Base-by-base conservation (phyloP, 1,140 invertebrate species). In the Palaemon carinicauda region DNA sequence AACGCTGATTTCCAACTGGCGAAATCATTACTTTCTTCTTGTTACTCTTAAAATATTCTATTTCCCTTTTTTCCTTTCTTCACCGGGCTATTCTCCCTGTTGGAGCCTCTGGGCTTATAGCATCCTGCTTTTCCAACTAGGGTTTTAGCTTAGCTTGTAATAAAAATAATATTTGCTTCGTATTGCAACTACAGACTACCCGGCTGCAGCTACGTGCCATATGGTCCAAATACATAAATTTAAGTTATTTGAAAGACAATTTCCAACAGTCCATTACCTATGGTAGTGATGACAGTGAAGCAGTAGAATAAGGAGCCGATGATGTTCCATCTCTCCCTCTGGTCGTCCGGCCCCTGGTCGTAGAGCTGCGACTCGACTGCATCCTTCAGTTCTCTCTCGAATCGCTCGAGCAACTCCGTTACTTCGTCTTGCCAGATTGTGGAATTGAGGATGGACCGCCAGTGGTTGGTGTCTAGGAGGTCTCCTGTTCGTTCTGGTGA, bases 251-350 rank as follows among this genome's bases (percentile, higher is more conserved):
- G 41, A 65, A 19, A 21, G 24, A 79, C 24, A 19, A 19, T 27
- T 19, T 52, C 24, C 91, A n/a, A n/a, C n/a, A n/a, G n/a, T n/a
- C n/a, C n/a, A n/a, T 91, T 52, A 96, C 96, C 96, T 89, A 96
- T 96, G 54, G 96, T 96, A 21, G 96, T 97, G 90, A 97, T 95
- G 89, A 97, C 94, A 78, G 95, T 96, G 87, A 97, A 93, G 33
- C 95, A 95, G 91, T 96, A 97, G 24, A 97, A 93, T 9, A 97
- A 91, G 1, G 96, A 95, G 75, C 95, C 95, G 74, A 94, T 94
- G 90, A 96, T 96, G 1, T 94, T 95, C 96, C 96, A 97, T 89
- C 93, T 92, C 17, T 92, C 91, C 0, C 65, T n/a, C 84, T 80
- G 84, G 51, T 89, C 75, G 74, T 93, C 91, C 88, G 90, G 90